Evolutionary conservation across 1,140 invertebrate genomes (phyloP).

Genomic region (Eriosoma lanigerum): DNA sequence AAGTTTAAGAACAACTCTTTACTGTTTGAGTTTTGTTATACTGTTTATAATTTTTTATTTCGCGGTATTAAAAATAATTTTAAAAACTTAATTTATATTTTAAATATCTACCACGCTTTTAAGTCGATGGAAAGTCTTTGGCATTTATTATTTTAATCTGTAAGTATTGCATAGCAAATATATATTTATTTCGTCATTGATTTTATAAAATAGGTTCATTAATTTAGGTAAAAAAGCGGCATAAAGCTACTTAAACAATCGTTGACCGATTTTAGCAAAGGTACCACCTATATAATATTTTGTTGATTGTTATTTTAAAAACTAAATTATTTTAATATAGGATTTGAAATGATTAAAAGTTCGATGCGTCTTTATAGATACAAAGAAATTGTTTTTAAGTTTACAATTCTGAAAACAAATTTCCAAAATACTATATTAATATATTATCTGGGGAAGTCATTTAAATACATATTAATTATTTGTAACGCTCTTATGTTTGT

Average conservation of each 20-base stretch:
- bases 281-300: no score
- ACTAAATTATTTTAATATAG: neutral
- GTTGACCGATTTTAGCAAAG: conserved; percentile 27
- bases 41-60: neutral
- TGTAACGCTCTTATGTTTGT: no score
- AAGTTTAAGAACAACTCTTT: neutral
- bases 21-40: neutral
- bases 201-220: neutral
- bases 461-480: no score
- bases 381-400: neutral
- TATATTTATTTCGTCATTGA: neutral
- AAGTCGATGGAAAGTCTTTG: neutral
- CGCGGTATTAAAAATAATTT: neutral
- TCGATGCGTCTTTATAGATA: neutral
- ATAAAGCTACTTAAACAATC: neutral
- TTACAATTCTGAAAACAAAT: neutral
- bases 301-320: no score
- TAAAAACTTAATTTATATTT: neutral
- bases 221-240: no score
- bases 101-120: neutral
- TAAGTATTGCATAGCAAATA: neutral
- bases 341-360: neutral
- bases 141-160: neutral
- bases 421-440: no score
- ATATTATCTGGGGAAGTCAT: no score